A percentile compares a stretch with the other conserved stretches of the same genome.
Evolutionary conservation across 1,140 invertebrate genomes (phyloP).

Genomic region (Caenorhabditis inopinata): DNA sequence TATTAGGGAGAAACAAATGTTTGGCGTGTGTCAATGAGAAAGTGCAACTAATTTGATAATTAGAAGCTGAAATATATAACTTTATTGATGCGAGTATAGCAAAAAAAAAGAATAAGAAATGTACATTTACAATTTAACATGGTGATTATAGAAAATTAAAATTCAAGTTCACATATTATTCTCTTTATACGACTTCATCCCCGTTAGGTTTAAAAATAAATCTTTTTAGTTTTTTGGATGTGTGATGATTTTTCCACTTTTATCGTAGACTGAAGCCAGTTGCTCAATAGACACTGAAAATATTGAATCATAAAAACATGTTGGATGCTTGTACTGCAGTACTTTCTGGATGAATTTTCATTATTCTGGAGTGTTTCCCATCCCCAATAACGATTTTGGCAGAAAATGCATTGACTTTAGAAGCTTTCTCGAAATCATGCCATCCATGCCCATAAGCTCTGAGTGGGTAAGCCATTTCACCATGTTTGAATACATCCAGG

Average conservation of each 20-base stretch:
- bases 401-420: background rate
- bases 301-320: background rate
- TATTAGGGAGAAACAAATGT: background rate
- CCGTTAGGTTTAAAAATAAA: background rate
- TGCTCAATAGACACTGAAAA: conserved; percentile 48
- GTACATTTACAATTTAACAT: too few relatives aligned
- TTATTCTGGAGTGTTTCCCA: conserved; percentile 25
- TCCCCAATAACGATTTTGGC: conserved; percentile 1
- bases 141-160: background rate
- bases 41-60: conserved; percentile 19
- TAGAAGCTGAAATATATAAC: too few relatives aligned
- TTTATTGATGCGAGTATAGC: background rate
- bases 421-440: conserved; percentile 32
- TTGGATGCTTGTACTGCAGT: background rate
- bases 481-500: conserved; percentile 50
- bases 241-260: conserved; percentile 28
- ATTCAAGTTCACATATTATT: background rate
- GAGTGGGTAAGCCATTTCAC: conserved; percentile 48
- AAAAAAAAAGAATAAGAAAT: background rate
- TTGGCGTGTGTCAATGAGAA: background rate
- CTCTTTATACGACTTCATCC: background rate
- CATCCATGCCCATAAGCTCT: conserved; percentile 51
- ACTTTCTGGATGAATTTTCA: background rate
- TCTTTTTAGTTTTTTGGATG: background rate
- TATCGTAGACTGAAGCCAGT: conserved; percentile 45